Conservation (phyloP, 2,113 vertebrate genomes). For the Eira barbara region DNA sequence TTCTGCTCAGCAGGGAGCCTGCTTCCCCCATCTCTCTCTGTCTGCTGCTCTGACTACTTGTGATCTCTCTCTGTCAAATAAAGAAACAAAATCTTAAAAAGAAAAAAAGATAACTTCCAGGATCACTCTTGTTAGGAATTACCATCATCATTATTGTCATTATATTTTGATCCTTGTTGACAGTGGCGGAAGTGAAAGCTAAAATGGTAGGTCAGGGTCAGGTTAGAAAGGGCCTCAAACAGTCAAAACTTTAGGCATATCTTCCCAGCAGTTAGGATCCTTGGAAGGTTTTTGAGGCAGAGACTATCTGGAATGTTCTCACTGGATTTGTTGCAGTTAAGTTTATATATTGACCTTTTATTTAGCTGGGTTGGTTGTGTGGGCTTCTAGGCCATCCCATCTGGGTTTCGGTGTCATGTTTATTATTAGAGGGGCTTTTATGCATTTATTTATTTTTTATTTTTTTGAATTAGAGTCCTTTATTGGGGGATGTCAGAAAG, state of each 20-base stretch:
- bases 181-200: neutral
- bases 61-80: too few relatives aligned
- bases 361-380: neutral
- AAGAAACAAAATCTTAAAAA: too few relatives aligned
- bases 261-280: neutral
- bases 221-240: neutral
- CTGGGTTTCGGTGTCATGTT: neutral
- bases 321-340: neutral
- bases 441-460: too few relatives aligned
- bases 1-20: too few relatives aligned
- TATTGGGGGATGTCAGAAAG: slow-evolving; percentile 56
- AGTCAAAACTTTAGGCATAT: neutral
- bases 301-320: neutral
- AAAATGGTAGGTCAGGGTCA: neutral
- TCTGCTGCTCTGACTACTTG: too few relatives aligned
- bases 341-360: neutral
- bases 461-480: slow-evolving; percentile 50
- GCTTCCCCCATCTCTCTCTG: too few relatives aligned
- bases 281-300: neutral
- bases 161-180: neutral
- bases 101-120: neutral
- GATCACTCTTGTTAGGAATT: too few relatives aligned
- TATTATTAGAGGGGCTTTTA: neutral
- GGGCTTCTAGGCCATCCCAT: neutral
- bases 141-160: neutral